phyloP scores from a whole-genome alignment of 2,797 vertebrate species.

The Periophthalmus magnuspinnatus region DNA sequence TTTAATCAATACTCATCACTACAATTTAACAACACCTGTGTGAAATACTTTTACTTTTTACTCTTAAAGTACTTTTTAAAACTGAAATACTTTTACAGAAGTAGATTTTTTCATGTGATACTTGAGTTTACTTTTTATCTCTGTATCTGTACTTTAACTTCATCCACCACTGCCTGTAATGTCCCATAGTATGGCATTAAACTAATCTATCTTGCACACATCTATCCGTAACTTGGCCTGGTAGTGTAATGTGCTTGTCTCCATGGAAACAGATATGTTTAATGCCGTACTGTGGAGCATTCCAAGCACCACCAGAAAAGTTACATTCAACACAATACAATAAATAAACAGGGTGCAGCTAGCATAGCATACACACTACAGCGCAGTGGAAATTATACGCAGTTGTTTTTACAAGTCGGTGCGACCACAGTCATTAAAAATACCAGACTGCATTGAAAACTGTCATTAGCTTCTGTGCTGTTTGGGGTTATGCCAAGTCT shows the following conservation, averaged over 20 bases:
- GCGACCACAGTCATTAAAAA: constrained; percentile 47
- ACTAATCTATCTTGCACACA: neutral
- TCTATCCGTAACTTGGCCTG: too few relatives aligned
- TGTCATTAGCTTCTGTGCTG: constrained; percentile 54
- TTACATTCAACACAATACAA: constrained; percentile 4
- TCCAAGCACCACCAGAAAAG: neutral
- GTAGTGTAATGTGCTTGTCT: too few relatives aligned
- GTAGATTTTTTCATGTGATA: too few relatives aligned
- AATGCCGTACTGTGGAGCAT: neutral
- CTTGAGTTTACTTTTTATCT: too few relatives aligned
- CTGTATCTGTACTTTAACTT: too few relatives aligned
- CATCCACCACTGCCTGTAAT: neutral
- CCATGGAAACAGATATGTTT: neutral
- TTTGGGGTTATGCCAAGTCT: constrained; percentile 37
- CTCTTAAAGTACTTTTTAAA: too few relatives aligned
- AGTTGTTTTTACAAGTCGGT: constrained; percentile 22
- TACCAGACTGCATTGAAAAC: constrained; percentile 53
- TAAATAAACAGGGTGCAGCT: neutral
- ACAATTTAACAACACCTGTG: too few relatives aligned
- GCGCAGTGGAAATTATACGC: neutral
- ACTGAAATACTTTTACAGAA: too few relatives aligned
- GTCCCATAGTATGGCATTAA: neutral
- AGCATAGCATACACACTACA: constrained; percentile 1
- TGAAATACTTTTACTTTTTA: too few relatives aligned
- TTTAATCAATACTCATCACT: too few relatives aligned